Conservation (phyloP, 92 coral and sea anemone species). For the Muricea muricata region DNA sequence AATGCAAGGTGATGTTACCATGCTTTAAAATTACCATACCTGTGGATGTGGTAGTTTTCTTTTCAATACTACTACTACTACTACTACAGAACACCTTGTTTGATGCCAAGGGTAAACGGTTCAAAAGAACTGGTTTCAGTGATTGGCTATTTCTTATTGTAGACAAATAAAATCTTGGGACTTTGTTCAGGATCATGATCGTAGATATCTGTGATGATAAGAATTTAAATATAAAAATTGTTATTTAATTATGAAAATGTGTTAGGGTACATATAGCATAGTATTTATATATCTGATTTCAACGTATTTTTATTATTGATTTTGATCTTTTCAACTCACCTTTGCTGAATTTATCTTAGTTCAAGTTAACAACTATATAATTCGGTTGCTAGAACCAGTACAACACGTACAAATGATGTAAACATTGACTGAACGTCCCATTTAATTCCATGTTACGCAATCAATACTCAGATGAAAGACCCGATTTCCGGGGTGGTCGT, state of each 20-base stretch:
- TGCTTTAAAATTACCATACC: background rate
- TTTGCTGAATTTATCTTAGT: background rate
- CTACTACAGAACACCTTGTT: background rate
- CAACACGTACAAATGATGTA: background rate
- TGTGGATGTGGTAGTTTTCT: background rate
- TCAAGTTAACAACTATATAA: too few species aligned
- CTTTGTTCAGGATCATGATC: background rate
- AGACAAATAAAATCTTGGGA: background rate
- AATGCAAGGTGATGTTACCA: too few species aligned
- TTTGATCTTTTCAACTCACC: background rate
- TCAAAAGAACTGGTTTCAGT: background rate
- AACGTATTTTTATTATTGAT: background rate
- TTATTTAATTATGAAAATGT: too few species aligned
- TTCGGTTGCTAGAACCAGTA: background rate
- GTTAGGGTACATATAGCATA: too few species aligned
- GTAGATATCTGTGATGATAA: background rate
- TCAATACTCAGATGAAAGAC: background rate
- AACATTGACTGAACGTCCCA: background rate
- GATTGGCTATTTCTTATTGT: background rate
- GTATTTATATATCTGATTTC: too few species aligned
- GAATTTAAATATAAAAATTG: background rate
- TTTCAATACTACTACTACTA: background rate
- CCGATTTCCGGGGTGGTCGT: background rate
- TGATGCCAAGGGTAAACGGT: background rate
- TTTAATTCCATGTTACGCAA: background rate